phyloP scores from a whole-genome alignment of 2,888 invertebrate genomes.

The Mongoloraphidia duomilia region DNA sequence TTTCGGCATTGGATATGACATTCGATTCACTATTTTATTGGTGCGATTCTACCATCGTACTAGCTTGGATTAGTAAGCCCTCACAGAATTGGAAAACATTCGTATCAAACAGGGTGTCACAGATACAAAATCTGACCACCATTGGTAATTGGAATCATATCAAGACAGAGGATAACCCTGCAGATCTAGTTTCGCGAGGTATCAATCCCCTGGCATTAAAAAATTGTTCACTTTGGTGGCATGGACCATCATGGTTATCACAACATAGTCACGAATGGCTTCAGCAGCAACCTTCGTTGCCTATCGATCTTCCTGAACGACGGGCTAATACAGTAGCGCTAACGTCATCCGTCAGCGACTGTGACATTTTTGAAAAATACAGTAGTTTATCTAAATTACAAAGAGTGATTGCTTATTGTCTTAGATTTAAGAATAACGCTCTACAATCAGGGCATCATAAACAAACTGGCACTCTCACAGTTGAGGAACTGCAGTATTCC shows the following conservation, averaged over 20 bases:
- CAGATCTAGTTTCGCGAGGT: slow-evolving; percentile 6
- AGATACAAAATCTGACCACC: slow-evolving; percentile 9
- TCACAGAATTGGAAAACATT: slow-evolving; percentile 10
- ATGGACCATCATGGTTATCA: slow-evolving; percentile 2
- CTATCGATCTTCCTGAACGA: too few relatives aligned
- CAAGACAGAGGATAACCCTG: slow-evolving; percentile 3
- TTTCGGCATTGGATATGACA: neutral
- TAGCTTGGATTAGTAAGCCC: slow-evolving; percentile 9
- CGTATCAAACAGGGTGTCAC: slow-evolving; percentile 11
- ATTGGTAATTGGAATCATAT: slow-evolving; percentile 5
- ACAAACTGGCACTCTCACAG: neutral
- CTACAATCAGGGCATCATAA: neutral
- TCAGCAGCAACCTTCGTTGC: too few relatives aligned
- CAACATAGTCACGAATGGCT: too few relatives aligned
- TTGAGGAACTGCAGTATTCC: neutral
- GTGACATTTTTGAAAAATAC: too few relatives aligned
- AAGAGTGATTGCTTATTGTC: neutral
- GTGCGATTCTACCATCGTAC: slow-evolving; percentile 10
- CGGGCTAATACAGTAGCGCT: too few relatives aligned
- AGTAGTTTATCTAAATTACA: neutral
- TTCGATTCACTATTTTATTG: slow-evolving; percentile 2
- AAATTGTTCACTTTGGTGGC: slow-evolving; percentile 1
- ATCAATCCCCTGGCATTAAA: neutral
- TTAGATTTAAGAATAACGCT: slow-evolving; percentile 3
- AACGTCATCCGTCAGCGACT: too few relatives aligned